Evolutionary conservation across 2,113 vertebrate genomes (phyloP).

Genomic region (Albula glossodonta): DNA sequence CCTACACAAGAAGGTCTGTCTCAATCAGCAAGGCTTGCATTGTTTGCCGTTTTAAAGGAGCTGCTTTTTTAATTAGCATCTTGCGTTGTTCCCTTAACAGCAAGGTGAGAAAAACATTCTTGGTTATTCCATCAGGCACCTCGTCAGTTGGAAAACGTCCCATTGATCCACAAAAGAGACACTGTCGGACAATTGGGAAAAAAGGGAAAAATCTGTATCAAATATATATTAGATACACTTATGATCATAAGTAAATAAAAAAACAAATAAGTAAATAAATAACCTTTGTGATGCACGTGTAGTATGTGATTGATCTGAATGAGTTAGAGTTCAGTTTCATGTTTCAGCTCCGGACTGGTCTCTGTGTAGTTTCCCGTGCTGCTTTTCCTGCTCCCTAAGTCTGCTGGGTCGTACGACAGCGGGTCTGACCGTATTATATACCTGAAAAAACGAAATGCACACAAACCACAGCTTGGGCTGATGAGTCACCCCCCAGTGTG

Average conservation of each 20-base stretch:
- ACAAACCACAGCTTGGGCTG: background rate
- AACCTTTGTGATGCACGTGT: background rate
- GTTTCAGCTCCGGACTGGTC: background rate
- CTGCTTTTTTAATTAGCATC: too few relatives aligned
- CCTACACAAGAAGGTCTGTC: background rate
- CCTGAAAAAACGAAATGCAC: constrained; percentile 23
- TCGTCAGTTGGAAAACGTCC: background rate
- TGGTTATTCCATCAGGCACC: too few relatives aligned
- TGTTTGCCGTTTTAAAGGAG: background rate
- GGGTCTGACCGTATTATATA: constrained; percentile 41
- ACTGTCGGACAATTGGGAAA: background rate
- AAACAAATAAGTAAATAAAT: background rate
- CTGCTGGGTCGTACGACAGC: background rate
- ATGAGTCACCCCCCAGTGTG: background rate
- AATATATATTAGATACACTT: background rate
- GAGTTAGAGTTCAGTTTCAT: constrained; percentile 15
- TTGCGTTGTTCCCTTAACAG: too few relatives aligned
- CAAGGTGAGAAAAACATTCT: too few relatives aligned
- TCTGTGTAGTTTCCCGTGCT: constrained; percentile 8
- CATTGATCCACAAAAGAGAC: background rate
- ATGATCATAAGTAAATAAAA: background rate
- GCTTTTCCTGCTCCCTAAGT: constrained; percentile 9
- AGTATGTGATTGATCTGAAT: background rate
- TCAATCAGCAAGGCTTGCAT: background rate
- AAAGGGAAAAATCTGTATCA: background rate